Conservation (phyloP, 2,113 vertebrate species). For the Rhombomys opimus region DNA sequence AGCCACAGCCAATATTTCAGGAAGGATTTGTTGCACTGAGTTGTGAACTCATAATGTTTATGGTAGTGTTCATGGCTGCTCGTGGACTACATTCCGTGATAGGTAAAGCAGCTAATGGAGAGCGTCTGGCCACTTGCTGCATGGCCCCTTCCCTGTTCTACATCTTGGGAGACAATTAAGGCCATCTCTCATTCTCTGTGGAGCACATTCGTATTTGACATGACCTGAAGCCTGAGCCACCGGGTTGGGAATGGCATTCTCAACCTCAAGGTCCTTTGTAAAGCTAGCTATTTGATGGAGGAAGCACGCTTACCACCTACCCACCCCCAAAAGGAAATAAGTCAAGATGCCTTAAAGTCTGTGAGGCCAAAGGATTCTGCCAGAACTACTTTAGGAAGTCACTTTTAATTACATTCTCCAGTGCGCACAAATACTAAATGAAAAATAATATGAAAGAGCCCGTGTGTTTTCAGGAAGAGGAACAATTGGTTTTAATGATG, state of each 20-base stretch:
- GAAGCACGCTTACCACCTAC: background rate
- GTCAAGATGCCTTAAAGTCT: conserved; percentile 52
- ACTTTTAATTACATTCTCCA: conserved; percentile 41
- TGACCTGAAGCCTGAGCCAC: background rate
- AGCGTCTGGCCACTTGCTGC: background rate
- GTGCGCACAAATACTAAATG: conserved; percentile 43
- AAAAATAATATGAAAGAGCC: background rate
- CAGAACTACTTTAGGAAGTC: conserved; percentile 62
- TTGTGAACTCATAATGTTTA: conserved; percentile 70
- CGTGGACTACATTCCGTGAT: conserved; percentile 61
- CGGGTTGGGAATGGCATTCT: conserved; percentile 10
- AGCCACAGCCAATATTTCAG: conserved; percentile 77
- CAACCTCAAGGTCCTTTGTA: conserved; percentile 28
- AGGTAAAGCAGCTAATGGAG: conserved; percentile 42
- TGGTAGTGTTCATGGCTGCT: conserved; percentile 48
- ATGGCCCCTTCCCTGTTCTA: conserved; percentile 39
- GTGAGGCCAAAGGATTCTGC: conserved; percentile 61
- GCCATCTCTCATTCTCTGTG: conserved; percentile 44
- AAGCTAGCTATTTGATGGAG: conserved; percentile 45
- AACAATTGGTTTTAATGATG: conserved; percentile 16
- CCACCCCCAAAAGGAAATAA: conserved; percentile 58
- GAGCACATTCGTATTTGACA: conserved; percentile 12
- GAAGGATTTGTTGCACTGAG: conserved; percentile 66
- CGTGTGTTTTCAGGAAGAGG: background rate
- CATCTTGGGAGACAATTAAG: conserved; percentile 70